Evolutionary conservation across 1,140 invertebrate genomes (phyloP), one percentile per base, ranked within the genome.

Genomic region (Trissolcus basalis): DNA sequence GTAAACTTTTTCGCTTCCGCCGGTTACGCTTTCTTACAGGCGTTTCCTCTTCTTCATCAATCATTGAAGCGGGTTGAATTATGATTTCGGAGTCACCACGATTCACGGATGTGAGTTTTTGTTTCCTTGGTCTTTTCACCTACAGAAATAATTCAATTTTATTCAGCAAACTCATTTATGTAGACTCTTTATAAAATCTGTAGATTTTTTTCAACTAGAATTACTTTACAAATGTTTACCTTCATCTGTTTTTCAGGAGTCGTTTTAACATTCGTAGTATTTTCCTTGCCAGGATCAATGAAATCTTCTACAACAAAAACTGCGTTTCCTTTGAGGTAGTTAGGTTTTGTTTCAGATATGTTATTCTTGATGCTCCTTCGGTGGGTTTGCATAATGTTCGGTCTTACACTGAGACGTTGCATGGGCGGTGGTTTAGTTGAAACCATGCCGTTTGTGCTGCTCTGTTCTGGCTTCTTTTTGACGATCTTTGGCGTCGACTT

Each of bases 21-120:
- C 78, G 67, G 0, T 82, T 78, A 27, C 80, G 83, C 53, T 85
- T 84, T 58, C 59, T 83, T 27, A 73, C 53, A 4, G 73, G 71
- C 4, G 48, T 73, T 14, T 82, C 77, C 10, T 86, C 83, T 10
- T 87, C 85, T 32, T 87, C 85, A 0, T 74, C 79, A 8, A 82
- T 53, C 33, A 82, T 67, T 4, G 81, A 83, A 3, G 86, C 83
- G 1, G 86, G 83, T 71, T 89, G 87, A 36, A 89, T 88, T 19
- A 89, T 89, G 7, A 89, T 89, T 67, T 89, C 87, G 0, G 86
- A 85, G 75, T 88, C 87, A 1, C 81, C 85, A 0, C 87, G 84
- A 74, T 89, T 85, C 0, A 88, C 86, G 0, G 79, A 81, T 7
- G 82, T 86, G 48, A 89, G 71, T 58, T 89, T 86, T 43, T 89